Evolutionary conservation across 1,140 invertebrate species (phyloP).

Genomic region (Bicyclus anynana): DNA sequence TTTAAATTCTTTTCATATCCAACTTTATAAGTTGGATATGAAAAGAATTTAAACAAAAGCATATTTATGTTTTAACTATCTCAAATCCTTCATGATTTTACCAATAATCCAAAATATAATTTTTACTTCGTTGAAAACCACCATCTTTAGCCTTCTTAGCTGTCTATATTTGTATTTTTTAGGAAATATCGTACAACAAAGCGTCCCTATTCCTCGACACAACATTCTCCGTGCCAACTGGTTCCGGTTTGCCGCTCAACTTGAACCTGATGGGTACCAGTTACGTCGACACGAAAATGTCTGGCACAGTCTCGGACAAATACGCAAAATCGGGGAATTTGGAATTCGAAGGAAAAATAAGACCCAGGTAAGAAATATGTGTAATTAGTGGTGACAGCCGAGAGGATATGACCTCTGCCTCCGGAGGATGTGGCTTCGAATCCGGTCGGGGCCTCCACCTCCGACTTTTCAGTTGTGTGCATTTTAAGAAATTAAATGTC

Average conservation of each 20-base stretch:
- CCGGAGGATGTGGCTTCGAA: too few species aligned
- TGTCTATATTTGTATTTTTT: conserved; percentile 32
- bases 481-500: too few species aligned
- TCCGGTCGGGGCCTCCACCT: too few species aligned
- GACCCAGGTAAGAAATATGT: conserved; percentile 80
- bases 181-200: conserved; percentile 88
- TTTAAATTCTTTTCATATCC: too few species aligned
- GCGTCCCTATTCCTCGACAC: conserved; percentile 90
- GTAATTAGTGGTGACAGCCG: background rate
- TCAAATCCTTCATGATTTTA: too few species aligned
- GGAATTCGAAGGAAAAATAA: conserved; percentile 86
- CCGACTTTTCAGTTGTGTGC: too few species aligned
- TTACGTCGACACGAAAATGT: conserved; percentile 88
- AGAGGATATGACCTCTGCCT: background rate
- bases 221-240: conserved; percentile 90
- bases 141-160: too few species aligned
- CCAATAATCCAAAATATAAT: too few species aligned
- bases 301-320: conserved; percentile 78
- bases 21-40: too few species aligned
- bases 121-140: too few species aligned
- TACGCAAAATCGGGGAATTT: conserved; percentile 75
- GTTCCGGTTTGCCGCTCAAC: conserved; percentile 89
- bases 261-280: conserved; percentile 91
- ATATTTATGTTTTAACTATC: too few species aligned
- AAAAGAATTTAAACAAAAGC: too few species aligned